Evolutionary conservation across 2,113 vertebrate genomes (phyloP).

Genomic region (Tringa solitaria): DNA sequence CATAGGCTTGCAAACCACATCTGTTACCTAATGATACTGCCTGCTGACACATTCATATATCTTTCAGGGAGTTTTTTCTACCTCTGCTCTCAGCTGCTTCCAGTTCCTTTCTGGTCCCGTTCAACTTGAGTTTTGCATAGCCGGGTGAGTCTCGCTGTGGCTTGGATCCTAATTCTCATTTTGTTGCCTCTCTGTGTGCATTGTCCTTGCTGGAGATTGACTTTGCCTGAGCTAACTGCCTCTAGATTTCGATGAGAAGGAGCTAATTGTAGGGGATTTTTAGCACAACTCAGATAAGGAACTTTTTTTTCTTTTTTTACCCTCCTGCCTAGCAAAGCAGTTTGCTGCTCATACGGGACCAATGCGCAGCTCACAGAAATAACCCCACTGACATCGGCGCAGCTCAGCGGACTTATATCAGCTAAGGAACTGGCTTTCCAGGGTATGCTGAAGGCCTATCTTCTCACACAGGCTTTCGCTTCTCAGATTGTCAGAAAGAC

Average conservation of each 20-base stretch:
- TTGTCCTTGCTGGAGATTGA: not conserved
- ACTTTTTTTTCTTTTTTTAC: not conserved
- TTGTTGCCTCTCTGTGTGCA: not conserved
- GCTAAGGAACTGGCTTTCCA: not conserved
- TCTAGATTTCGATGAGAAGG: not conserved
- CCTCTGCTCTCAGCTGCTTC: not conserved
- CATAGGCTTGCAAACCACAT: not conserved
- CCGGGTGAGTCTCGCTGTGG: not conserved
- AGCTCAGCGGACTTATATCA: not conserved
- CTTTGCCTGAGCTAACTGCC: not conserved
- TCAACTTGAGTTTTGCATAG: not conserved
- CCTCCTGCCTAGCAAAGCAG: not conserved
- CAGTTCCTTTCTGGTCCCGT: not conserved
- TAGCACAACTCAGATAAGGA: not conserved
- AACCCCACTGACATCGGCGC: not conserved
- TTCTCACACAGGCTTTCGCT: not conserved
- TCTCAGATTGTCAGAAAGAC: conserved; percentile 12
- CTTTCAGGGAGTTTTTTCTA: not conserved
- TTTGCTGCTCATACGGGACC: not conserved
- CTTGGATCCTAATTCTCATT: not conserved
- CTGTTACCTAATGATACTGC: not conserved
- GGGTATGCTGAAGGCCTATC: not conserved
- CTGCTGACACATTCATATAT: not conserved
- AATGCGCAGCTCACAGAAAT: not conserved
- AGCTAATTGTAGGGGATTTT: not conserved